Percentiles rank a stretch among this genome's conserved stretches.
Conservation (phyloP, 1,140 invertebrate genomes). For the Polypedilum vanderplanki region DNA sequence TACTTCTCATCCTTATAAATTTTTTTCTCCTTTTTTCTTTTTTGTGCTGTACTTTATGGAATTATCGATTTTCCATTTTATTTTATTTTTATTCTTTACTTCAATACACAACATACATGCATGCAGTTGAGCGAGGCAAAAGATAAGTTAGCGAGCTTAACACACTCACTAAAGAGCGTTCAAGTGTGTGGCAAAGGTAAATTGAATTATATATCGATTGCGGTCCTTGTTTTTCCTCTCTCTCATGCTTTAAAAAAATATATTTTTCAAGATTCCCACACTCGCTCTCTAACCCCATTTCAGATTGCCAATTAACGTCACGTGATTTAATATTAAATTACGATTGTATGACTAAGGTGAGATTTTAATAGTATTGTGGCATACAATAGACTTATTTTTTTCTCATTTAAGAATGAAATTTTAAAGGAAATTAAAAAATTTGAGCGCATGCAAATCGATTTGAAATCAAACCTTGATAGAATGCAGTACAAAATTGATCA, state of each 20-base stretch:
- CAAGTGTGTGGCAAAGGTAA: slow-evolving; percentile 30
- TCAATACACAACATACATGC: background rate
- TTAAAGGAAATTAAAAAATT: slow-evolving; percentile 30
- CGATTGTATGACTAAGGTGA: slow-evolving; percentile 30
- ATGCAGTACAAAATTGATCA: slow-evolving; percentile 30
- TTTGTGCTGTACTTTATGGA: background rate
- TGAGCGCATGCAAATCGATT: slow-evolving; percentile 30
- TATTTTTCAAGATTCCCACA: background rate
- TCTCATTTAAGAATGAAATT: slow-evolving; percentile 29
- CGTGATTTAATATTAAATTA: slow-evolving; percentile 31
- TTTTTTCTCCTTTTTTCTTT: background rate
- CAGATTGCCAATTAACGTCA: slow-evolving; percentile 29
- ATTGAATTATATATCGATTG: background rate
- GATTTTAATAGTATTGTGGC: background rate
- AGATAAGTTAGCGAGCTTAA: slow-evolving; percentile 25
- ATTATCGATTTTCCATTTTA: slow-evolving; percentile 25
- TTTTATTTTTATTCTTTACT: background rate
- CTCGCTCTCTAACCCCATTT: background rate
- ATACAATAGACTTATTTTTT: background rate
- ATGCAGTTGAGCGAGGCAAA: slow-evolving; percentile 19
- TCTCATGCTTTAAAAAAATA: background rate
- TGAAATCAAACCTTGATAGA: slow-evolving; percentile 31
- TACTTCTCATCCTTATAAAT: no score
- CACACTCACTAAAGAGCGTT: slow-evolving; percentile 28
- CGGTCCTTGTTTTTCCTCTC: background rate